Percentiles rank a stretch among this genome's conserved stretches.
Conservation (phyloP, 2,113 vertebrate genomes). For the Myrmophylax atrothorax region DNA sequence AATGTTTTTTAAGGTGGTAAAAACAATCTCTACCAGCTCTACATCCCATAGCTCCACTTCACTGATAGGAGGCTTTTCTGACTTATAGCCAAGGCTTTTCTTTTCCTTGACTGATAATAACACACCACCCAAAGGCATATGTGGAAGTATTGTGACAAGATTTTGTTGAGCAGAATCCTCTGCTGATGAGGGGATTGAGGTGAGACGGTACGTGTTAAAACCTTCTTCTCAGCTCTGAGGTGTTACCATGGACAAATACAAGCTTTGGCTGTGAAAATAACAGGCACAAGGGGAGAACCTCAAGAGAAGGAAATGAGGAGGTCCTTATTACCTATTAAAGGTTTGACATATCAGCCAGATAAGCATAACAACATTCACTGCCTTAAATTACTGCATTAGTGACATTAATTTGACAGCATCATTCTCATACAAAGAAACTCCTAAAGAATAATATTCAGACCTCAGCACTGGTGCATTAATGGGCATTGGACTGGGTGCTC, state of each 20-base stretch:
- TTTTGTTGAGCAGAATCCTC: neutral
- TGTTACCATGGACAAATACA: neutral
- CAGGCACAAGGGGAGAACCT: neutral
- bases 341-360: neutral
- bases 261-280: constrained; percentile 9
- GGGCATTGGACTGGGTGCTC: neutral
- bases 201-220: neutral
- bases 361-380: neutral
- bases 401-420: neutral
- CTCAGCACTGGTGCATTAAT: neutral
- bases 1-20: constrained; percentile 50
- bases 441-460: neutral
- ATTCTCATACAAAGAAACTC: neutral
- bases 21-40: constrained; percentile 5
- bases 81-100: neutral
- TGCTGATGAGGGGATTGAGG: neutral
- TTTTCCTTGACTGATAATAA: neutral
- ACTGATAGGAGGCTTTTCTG: neutral
- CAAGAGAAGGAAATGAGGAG: neutral
- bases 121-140: neutral
- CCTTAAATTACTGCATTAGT: neutral
- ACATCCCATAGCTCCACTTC: neutral
- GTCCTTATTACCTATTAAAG: neutral
- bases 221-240: neutral
- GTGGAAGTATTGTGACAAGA: neutral